A percentile compares a stretch with the other conserved stretches of the same genome.
Evolutionary conservation across 2,888 invertebrate genomes (phyloP).

Genomic region (Pristionchus japonicus): DNA sequence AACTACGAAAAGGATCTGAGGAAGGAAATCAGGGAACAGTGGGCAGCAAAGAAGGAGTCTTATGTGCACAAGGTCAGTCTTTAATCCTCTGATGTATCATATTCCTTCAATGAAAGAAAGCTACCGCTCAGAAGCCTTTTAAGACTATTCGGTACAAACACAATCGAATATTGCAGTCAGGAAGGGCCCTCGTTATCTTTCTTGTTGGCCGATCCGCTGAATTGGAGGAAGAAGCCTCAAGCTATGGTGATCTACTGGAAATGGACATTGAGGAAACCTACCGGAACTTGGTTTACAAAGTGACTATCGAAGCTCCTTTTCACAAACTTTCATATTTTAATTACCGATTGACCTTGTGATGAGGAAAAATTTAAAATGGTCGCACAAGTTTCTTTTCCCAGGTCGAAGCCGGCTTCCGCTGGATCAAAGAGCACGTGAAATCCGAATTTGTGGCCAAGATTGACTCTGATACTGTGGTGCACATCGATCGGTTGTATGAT

Average conservation of each 20-base stretch:
- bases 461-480: neutral
- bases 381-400: neutral
- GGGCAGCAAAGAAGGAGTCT: neutral
- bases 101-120: too few species aligned
- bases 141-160: too few species aligned
- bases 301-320: too few species aligned
- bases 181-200: neutral
- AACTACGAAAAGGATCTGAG: neutral
- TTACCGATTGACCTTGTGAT: too few species aligned
- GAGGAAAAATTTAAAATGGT: too few species aligned
- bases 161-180: neutral
- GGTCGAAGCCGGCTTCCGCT: neutral
- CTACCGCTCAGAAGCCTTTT: too few species aligned
- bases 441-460: neutral
- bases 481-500: neutral
- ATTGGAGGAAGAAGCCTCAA: neutral
- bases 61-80: neutral
- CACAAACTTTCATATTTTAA: too few species aligned
- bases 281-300: constrained; percentile 1
- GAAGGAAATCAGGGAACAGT: neutral
- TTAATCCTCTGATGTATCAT: too few species aligned
- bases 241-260: neutral
- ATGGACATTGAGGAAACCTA: neutral
- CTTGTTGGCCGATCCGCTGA: neutral
- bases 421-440: neutral